Conservation (phyloP, 2,113 vertebrate genomes). For the Marmota flaviventris region DNA sequence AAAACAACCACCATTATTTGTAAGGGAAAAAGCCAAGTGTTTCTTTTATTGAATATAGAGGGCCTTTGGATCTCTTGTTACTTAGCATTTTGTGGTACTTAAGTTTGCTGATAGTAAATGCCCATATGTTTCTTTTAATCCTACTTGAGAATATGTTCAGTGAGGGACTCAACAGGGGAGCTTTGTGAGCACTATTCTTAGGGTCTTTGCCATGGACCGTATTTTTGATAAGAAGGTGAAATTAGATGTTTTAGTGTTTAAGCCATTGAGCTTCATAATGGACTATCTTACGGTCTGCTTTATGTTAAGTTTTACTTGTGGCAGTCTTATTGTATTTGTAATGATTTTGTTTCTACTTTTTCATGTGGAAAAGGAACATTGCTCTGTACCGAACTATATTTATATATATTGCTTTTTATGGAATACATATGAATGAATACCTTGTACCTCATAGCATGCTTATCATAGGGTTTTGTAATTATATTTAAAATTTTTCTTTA, state of each 20-base stretch:
- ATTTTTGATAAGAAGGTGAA: constrained; percentile 43
- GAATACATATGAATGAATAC: neutral
- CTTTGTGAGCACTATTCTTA: constrained; percentile 31
- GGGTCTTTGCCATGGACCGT: neutral
- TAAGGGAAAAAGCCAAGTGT: neutral
- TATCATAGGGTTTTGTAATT: neutral
- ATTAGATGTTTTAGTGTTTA: constrained; percentile 35
- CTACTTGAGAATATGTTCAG: neutral
- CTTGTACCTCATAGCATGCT: neutral
- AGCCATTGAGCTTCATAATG: constrained; percentile 31
- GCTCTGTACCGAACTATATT: neutral
- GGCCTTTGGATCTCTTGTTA: neutral
- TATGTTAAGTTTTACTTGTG: constrained; percentile 9
- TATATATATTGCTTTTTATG: neutral
- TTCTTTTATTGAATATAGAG: neutral
- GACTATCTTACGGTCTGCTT: neutral
- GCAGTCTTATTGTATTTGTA: neutral
- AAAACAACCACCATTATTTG: neutral
- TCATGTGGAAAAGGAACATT: neutral
- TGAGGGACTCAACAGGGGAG: neutral
- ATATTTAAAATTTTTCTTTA: neutral
- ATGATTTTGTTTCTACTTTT: constrained; percentile 38
- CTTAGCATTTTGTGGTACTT: neutral
- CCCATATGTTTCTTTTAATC: neutral
- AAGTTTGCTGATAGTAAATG: neutral